phyloP scores from a whole-genome alignment of 2,888 invertebrate genomes.

The Oxyscelio sp. region DNA sequence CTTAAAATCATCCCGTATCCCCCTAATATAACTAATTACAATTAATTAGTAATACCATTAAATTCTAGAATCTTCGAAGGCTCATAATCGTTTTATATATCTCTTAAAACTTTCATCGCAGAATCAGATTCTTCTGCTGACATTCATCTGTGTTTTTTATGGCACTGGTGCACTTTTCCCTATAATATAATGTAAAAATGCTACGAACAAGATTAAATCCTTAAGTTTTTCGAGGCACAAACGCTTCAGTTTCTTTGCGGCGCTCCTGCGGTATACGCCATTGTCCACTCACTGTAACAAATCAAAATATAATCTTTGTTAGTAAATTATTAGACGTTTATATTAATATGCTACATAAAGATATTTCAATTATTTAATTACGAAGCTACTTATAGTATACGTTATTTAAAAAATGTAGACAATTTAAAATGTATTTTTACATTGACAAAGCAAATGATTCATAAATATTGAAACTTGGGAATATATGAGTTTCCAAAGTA shows the following conservation, averaged over 20 bases:
- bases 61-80: constrained; percentile 50
- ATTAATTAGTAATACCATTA: not conserved
- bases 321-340: too few relatives aligned
- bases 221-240: constrained; percentile 75
- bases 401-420: too few relatives aligned
- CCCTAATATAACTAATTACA: too few relatives aligned
- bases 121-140: constrained; percentile 43
- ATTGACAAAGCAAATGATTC: too few relatives aligned
- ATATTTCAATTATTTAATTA: too few relatives aligned
- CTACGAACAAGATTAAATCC: constrained; percentile 71
- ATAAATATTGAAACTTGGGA: too few relatives aligned
- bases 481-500: too few relatives aligned
- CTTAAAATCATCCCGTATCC: too few relatives aligned
- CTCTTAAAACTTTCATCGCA: constrained; percentile 64
- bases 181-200: constrained; percentile 68
- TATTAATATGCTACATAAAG: too few relatives aligned
- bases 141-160: constrained; percentile 67
- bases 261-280: not conserved
- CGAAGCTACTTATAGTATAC: too few relatives aligned
- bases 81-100: constrained; percentile 54
- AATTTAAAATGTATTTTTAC: too few relatives aligned
- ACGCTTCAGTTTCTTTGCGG: constrained; percentile 56
- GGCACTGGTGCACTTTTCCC: constrained; percentile 65
- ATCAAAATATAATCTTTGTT: constrained; percentile 20
- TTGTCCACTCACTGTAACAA: constrained; percentile 65